A percentile compares a stretch with the other conserved stretches of the same genome.
Conservation (phyloP, 2,797 vertebrate species). For the Iguana delicatissima region DNA sequence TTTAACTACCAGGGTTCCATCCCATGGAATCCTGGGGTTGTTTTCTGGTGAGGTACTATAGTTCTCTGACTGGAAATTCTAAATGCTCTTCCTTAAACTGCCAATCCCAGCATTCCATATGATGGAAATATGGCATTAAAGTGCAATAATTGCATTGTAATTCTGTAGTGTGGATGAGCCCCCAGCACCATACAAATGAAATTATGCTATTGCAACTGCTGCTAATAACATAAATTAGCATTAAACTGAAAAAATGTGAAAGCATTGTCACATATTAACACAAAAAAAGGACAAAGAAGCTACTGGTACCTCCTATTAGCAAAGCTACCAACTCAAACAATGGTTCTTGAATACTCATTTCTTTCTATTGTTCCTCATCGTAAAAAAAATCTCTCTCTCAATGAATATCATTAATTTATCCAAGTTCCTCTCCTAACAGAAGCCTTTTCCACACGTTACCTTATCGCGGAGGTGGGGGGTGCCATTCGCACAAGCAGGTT, state of each 20-base stretch:
- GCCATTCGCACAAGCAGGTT: too few relatives aligned
- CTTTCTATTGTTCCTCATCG: neutral
- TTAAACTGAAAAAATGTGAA: neutral
- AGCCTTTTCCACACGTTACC: too few relatives aligned
- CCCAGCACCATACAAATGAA: neutral
- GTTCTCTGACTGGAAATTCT: too few relatives aligned
- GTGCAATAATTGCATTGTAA: too few relatives aligned
- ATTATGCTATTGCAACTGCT: neutral
- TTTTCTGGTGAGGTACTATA: too few relatives aligned
- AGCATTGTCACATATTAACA: neutral
- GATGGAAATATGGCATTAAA: too few relatives aligned
- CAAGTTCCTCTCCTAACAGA: neutral
- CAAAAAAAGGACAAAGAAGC: neutral
- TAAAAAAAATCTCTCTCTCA: neutral
- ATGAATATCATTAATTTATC: neutral
- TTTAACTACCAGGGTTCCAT: too few relatives aligned
- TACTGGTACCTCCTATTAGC: neutral
- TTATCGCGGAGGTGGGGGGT: too few relatives aligned
- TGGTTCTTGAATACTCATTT: neutral
- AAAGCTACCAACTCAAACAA: neutral
- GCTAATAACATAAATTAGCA: neutral
- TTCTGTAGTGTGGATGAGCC: too few relatives aligned
- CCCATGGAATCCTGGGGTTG: too few relatives aligned
- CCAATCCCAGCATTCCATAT: too few relatives aligned
- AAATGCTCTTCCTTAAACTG: too few relatives aligned